phyloP scores from a whole-genome alignment of 2,797 vertebrate species.

The Oreochromis grahami region DNA sequence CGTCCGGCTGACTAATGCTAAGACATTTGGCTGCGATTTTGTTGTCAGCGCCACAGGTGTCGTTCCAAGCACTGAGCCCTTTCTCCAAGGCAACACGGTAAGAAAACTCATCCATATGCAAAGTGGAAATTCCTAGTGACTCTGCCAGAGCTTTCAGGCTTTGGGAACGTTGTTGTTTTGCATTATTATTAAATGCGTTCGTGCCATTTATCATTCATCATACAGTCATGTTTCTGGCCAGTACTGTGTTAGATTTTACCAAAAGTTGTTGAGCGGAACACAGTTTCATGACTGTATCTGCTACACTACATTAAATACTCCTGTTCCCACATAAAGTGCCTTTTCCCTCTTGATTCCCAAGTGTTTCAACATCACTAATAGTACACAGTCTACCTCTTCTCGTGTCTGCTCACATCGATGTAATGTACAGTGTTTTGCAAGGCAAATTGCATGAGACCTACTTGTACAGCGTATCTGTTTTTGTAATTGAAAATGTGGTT shows the following conservation, averaged over 20 bases:
- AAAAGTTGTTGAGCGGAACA: neutral
- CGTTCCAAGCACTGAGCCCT: constrained; percentile 83
- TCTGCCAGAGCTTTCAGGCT: neutral
- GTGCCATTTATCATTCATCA: neutral
- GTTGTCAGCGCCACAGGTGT: constrained; percentile 94
- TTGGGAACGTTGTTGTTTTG: neutral
- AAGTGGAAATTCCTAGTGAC: neutral
- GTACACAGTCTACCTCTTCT: neutral
- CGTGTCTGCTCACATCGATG: neutral
- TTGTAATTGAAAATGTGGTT: neutral
- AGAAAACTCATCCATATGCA: constrained; percentile 39
- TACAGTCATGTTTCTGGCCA: neutral
- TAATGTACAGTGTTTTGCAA: neutral
- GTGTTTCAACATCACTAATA: neutral
- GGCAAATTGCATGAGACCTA: neutral
- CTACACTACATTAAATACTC: neutral
- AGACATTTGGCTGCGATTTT: constrained; percentile 88
- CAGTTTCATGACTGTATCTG: neutral
- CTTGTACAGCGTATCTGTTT: neutral
- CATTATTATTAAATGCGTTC: neutral
- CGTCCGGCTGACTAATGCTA: constrained; percentile 86
- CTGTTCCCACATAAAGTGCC: fast-evolving
- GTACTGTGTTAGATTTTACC: neutral
- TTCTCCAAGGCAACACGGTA: constrained; percentile 88
- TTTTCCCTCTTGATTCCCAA: neutral